phyloP scores from a whole-genome alignment of 2,113 vertebrate species.

The Prolemur simus region DNA sequence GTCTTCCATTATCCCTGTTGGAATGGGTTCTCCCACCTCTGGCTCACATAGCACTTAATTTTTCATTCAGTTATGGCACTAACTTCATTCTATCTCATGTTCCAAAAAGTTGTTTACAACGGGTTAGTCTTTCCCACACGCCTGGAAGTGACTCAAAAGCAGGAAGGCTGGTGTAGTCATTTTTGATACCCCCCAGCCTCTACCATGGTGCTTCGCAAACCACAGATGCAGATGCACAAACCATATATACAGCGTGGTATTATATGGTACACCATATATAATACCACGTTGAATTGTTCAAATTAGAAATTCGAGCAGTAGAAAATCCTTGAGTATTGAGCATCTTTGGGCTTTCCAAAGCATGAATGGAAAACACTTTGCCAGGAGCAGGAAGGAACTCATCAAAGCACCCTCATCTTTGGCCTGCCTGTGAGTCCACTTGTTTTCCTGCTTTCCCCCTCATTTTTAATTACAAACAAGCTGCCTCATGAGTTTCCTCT shows the following conservation, averaged over 20 bases:
- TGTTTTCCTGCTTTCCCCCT: conserved; percentile 39
- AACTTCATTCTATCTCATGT: conserved; percentile 13
- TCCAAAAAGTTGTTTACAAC: conserved; percentile 39
- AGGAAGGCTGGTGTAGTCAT: not conserved
- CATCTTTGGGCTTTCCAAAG: not conserved
- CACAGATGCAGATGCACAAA: not conserved
- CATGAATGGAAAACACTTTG: not conserved
- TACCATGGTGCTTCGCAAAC: not conserved
- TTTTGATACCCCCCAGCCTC: not conserved
- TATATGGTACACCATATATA: no score
- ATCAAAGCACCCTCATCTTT: conserved; percentile 22
- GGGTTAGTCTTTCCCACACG: not conserved
- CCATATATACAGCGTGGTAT: no score
- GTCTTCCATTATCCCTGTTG: not conserved
- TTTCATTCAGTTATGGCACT: not conserved
- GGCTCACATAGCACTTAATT: not conserved
- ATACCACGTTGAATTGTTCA: not conserved
- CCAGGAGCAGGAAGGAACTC: conserved; percentile 21
- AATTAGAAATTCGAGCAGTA: not conserved
- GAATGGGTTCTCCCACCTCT: not conserved
- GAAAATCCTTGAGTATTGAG: not conserved
- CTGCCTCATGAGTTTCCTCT: not conserved
- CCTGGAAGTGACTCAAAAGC: conserved; percentile 1
- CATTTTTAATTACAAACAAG: conserved; percentile 32
- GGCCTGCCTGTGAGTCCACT: not conserved